Conservation (phyloP, 2,888 invertebrate species). For the Halictus ligatus region DNA sequence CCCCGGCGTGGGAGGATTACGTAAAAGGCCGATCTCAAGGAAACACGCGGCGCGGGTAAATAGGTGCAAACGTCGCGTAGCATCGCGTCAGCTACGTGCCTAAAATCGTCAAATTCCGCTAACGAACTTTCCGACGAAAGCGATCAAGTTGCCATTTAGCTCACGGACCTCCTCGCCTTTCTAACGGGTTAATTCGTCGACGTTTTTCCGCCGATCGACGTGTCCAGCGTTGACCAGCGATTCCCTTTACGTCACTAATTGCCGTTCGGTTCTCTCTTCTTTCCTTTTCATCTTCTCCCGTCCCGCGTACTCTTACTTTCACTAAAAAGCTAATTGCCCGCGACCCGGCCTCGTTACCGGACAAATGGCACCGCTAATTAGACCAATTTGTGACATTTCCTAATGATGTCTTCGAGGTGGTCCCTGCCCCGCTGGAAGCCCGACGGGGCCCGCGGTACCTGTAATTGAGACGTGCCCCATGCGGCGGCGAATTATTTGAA, state of each 20-base stretch:
- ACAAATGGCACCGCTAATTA: slow-evolving; percentile 74
- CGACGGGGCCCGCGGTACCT: slow-evolving; percentile 33
- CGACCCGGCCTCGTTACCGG: slow-evolving; percentile 71
- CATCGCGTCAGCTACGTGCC: slow-evolving; percentile 33
- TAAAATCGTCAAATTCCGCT: slow-evolving; percentile 41
- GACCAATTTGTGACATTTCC: slow-evolving; percentile 75
- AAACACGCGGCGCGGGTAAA: slow-evolving; percentile 62
- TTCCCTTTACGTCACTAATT: slow-evolving; percentile 6
- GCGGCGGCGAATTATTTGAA: slow-evolving; percentile 56
- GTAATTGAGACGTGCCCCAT: slow-evolving; percentile 67
- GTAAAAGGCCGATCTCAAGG: slow-evolving; percentile 61
- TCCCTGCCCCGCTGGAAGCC: slow-evolving; percentile 44
- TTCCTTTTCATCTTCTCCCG: background rate
- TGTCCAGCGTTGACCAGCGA: slow-evolving; percentile 9
- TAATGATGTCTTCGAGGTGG: slow-evolving; percentile 73
- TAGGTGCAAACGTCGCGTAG: slow-evolving; percentile 48
- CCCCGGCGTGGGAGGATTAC: slow-evolving; percentile 68
- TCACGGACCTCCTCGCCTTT: slow-evolving; percentile 56
- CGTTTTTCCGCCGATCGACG: slow-evolving; percentile 25
- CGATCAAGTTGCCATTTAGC: slow-evolving; percentile 46
- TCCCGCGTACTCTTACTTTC: slow-evolving; percentile 20
- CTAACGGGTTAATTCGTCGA: slow-evolving; percentile 48
- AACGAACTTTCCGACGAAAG: slow-evolving; percentile 53
- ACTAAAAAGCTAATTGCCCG: slow-evolving; percentile 71
- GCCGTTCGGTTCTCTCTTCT: background rate